phyloP scores from a whole-genome alignment of 1,140 invertebrate genomes.

The Drosophila teissieri region DNA sequence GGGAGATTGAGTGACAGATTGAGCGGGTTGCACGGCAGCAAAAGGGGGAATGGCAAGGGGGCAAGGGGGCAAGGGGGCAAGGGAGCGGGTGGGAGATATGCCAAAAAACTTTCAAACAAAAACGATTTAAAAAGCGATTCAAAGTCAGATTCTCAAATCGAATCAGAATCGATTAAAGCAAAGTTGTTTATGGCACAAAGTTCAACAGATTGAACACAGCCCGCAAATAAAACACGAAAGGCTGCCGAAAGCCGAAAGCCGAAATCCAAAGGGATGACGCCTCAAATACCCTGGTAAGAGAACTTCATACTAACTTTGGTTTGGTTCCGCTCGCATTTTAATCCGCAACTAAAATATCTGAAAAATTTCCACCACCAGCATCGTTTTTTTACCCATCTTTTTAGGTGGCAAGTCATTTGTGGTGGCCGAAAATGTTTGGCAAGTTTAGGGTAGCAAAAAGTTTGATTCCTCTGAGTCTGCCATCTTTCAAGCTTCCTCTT shows the following conservation, averaged over 20 bases:
- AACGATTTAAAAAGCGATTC: slow-evolving; percentile 79
- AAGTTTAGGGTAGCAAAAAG: slow-evolving; percentile 7
- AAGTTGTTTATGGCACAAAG: slow-evolving; percentile 55
- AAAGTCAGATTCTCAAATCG: slow-evolving; percentile 66
- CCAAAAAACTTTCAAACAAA: slow-evolving; percentile 66
- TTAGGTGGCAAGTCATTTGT: slow-evolving; percentile 3
- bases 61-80: background rate
- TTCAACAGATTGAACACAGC: slow-evolving; percentile 31
- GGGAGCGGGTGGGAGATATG: slow-evolving; percentile 7
- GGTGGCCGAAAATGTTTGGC: background rate
- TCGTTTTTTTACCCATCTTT: background rate
- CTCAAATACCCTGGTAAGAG: background rate
- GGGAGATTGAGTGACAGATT: slow-evolving; percentile 76
- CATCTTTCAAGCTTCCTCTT: background rate
- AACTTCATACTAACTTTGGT: background rate
- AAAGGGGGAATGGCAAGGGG: background rate
- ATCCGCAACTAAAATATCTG: slow-evolving; percentile 7
- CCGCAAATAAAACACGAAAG: background rate
- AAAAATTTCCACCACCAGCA: too few species aligned
- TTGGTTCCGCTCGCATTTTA: background rate
- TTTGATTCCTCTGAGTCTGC: background rate
- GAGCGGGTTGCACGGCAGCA: slow-evolving; percentile 39
- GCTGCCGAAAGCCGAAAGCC: background rate
- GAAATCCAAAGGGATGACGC: too few species aligned
- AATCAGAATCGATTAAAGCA: slow-evolving; percentile 60